These are phyloP conservation scores for Andrena camellia DNA, from an alignment of 2,888 invertebrate species.

Conservation along the genomic window DNA sequence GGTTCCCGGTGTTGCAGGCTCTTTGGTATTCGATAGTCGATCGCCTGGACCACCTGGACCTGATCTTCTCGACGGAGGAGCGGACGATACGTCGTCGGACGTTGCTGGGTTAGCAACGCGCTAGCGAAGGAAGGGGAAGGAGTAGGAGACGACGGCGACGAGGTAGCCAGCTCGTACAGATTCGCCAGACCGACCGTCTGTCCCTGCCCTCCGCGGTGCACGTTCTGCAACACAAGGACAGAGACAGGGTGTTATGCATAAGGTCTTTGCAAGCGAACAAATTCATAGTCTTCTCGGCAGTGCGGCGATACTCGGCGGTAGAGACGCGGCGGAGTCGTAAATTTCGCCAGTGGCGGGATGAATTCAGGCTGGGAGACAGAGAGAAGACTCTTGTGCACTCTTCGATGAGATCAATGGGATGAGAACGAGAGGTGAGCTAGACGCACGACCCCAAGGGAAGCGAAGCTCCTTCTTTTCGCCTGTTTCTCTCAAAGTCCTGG, in stretches of 20 bases:
- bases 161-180: slow-evolving; percentile 67
- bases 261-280: slow-evolving; percentile 16
- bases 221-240: slow-evolving; percentile 85
- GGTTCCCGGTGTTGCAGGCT: slow-evolving; percentile 71
- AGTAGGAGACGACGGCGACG: slow-evolving; percentile 67
- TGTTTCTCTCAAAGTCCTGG: too few relatives aligned
- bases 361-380: too few relatives aligned
- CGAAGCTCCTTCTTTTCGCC: too few relatives aligned
- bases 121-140: slow-evolving; percentile 65
- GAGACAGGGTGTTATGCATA: slow-evolving; percentile 79
- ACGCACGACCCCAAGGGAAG: too few relatives aligned
- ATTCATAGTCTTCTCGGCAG: background rate
- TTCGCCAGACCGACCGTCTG: slow-evolving; percentile 74
- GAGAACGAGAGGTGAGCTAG: too few relatives aligned
- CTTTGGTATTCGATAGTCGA: slow-evolving; percentile 79
- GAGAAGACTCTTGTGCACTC: too few relatives aligned
- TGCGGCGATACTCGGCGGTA: background rate
- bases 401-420: too few relatives aligned
- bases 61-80: slow-evolving; percentile 77
- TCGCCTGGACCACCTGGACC: slow-evolving; percentile 78
- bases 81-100: slow-evolving; percentile 82
- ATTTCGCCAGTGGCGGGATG: too few relatives aligned
- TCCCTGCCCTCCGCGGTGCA: slow-evolving; percentile 84
- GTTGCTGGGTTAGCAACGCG: slow-evolving; percentile 67
- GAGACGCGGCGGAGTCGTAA: background rate